Base-by-base conservation (phyloP, 2,888 invertebrate species). In the Spisula solida region DNA sequence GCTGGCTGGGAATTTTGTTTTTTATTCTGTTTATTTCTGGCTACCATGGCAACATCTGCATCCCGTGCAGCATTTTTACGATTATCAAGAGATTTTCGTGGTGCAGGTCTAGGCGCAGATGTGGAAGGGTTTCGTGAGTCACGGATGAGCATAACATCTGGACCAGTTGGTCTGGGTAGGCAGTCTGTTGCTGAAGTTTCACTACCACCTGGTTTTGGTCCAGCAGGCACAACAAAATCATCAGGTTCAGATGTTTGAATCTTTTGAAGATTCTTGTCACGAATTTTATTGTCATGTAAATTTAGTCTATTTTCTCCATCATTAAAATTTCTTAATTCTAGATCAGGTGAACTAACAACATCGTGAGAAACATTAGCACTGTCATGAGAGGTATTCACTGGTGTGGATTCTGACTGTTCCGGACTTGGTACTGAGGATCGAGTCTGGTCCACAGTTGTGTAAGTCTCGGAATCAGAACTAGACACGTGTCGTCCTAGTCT, bases 401-500 rank as follows among this genome's bases (percentile, higher is more conserved):
- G 48, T n/a, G 18, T 8, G 2, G 82, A 16, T 41, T 75, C 83
- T 51, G 4, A 48, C 16, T 75, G 75, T 18, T 51, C 51, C 0
- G 83, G 83, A 70, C 75, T 75, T 0, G 70, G 31, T 16, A 48
- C 31, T n/a, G 75, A 10, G 1, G 47, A 47, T 0, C 47, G 66
- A 41, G 48, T 25, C 25, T 66, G 70, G 10, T n/a, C 34, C 10
- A 70, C 83, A 16, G 41, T 25, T 18, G 75, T 83, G 20, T 51
- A 70, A 48, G 83, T 16, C 18, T 85, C 89, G 12, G 89, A 89
- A 0, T 85, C 90, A 6, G 90, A 92, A 41, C 92, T 92, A 10
- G 92, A 92, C 16, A 86, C 56, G 85, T 90, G 90, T n/a, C 89
- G 78, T n/a, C 90, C 85, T 5, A 86, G 80, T 75, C 90, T 80